These are phyloP conservation scores for Sterrhoptilus dennistouni DNA, from an alignment of 2,113 vertebrate genomes.

Conservation along the genomic window DNA sequence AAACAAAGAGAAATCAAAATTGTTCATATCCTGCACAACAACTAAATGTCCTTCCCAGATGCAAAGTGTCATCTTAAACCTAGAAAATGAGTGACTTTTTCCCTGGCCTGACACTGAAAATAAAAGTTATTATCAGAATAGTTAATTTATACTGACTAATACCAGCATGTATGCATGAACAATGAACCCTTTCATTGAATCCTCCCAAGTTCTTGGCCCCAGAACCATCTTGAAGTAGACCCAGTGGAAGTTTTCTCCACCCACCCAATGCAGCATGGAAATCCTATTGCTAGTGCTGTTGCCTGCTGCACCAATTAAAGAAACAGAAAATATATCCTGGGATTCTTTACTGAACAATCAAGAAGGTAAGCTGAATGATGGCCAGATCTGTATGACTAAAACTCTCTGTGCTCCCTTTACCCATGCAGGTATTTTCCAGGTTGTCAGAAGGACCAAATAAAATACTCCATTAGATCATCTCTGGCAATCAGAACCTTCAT, in stretches of 20 bases:
- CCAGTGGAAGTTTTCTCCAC: background rate
- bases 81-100: background rate
- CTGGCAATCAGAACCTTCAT: background rate
- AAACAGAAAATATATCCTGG: background rate
- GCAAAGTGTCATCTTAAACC: background rate
- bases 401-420: background rate
- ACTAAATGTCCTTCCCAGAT: background rate
- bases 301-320: background rate
- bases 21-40: rapidly evolving
- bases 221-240: background rate
- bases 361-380: background rate
- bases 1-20: background rate
- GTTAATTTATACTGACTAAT: background rate
- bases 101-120: background rate
- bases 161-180: background rate
- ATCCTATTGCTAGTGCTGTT: background rate
- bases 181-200: background rate
- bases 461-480: background rate
- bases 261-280: background rate
- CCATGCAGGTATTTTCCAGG: background rate
- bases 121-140: background rate
- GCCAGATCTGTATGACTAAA: background rate
- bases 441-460: background rate
- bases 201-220: background rate
- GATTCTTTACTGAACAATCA: background rate